Conservation (phyloP, 2,888 invertebrate species). For the Cenopis cana region DNA sequence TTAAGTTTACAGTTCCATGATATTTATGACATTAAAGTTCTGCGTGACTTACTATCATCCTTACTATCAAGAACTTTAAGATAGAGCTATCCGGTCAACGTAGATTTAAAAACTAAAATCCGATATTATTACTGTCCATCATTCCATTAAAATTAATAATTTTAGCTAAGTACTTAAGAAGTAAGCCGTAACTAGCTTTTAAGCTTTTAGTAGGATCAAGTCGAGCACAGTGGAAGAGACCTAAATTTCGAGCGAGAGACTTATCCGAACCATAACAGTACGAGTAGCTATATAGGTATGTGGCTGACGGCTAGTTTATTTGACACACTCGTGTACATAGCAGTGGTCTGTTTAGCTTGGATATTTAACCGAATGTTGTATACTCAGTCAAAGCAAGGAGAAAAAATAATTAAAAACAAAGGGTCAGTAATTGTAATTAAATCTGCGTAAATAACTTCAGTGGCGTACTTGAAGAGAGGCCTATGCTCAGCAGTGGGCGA, state of each 20-base stretch:
- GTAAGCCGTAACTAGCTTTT: not conserved
- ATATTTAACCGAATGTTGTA: not conserved
- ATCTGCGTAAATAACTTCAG: too few relatives aligned
- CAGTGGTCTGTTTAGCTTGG: constrained; percentile 23
- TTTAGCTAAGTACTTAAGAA: not conserved
- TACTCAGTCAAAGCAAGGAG: not conserved
- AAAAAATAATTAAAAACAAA: not conserved
- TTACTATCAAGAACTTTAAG: too few relatives aligned
- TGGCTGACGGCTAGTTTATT: constrained; percentile 58
- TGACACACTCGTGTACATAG: constrained; percentile 55
- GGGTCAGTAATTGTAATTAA: not conserved
- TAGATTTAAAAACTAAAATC: not conserved
- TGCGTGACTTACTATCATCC: too few relatives aligned
- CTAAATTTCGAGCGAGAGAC: constrained; percentile 56
- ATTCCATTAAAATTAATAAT: not conserved
- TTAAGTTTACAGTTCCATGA: too few relatives aligned
- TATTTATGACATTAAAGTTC: too few relatives aligned
- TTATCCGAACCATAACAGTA: constrained; percentile 67
- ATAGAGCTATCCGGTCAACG: too few relatives aligned
- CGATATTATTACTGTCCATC: not conserved
- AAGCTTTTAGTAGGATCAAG: not conserved
- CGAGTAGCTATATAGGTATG: constrained; percentile 55
- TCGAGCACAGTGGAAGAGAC: constrained; percentile 47
- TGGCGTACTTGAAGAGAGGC: too few relatives aligned
- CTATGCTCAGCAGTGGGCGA: too few relatives aligned